phyloP scores from a whole-genome alignment of 1,140 invertebrate genomes.

The Proctacanthus coquilletti region DNA sequence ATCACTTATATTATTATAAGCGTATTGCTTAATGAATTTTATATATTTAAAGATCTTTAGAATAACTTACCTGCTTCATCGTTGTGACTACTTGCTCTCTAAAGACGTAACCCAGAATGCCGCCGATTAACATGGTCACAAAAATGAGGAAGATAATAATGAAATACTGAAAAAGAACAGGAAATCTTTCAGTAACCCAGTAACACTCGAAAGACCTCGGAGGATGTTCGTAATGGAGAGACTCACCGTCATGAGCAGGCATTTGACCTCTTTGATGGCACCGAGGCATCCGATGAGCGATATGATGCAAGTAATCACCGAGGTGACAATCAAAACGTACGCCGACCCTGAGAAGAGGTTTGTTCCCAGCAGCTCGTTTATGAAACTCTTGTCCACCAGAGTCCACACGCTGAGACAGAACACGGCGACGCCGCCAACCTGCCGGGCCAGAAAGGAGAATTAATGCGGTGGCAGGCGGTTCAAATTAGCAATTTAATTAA shows the following conservation, averaged over 20 bases:
- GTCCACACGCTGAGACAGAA: constrained; percentile 67
- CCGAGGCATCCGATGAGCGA: constrained; percentile 76
- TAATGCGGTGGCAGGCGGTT: neutral
- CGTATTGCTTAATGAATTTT: too few relatives aligned
- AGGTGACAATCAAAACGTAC: constrained; percentile 64
- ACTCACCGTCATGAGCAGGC: constrained; percentile 69
- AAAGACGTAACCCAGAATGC: constrained; percentile 78
- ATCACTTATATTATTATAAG: too few relatives aligned
- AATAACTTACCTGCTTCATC: constrained; percentile 36
- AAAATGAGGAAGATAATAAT: constrained; percentile 73
- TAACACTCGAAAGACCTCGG: neutral
- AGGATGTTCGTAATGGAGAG: neutral
- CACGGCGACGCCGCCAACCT: constrained; percentile 65
- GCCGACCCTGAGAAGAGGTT: constrained; percentile 69
- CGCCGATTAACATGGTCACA: constrained; percentile 73
- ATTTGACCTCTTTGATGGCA: constrained; percentile 75
- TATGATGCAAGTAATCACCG: constrained; percentile 56
- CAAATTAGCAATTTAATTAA: constrained; percentile 2
- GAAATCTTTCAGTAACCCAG: too few relatives aligned
- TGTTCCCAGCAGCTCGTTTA: constrained; percentile 64
- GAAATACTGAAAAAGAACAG: constrained; percentile 57
- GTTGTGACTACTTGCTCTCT: constrained; percentile 55
- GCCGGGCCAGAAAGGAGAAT: constrained; percentile 10
- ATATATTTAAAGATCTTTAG: neutral
- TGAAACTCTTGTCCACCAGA: constrained; percentile 62